phyloP scores from a whole-genome alignment of 1,140 invertebrate species.

The Sinella curviseta region DNA sequence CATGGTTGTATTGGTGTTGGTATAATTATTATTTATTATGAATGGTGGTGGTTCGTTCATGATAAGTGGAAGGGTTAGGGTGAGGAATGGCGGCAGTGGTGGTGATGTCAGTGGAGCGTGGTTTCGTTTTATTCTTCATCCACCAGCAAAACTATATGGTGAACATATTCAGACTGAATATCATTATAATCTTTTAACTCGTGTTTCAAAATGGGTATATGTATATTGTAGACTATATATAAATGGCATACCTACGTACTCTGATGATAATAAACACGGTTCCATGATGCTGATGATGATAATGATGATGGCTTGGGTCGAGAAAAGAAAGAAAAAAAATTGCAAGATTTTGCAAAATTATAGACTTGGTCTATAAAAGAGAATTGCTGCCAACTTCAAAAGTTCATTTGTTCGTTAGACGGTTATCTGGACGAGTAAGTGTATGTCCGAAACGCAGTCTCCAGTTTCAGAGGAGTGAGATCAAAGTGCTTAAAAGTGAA shows the following conservation, averaged over 20 bases:
- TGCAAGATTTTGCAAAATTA: constrained; percentile 12
- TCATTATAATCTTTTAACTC: too few relatives aligned
- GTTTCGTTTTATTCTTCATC: background rate
- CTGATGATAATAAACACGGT: background rate
- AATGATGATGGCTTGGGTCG: background rate
- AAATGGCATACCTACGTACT: too few relatives aligned
- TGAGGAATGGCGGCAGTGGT: background rate
- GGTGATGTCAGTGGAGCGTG: constrained; percentile 10
- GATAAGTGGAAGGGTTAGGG: background rate
- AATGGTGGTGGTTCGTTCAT: background rate
- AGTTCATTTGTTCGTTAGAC: constrained; percentile 17
- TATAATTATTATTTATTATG: constrained; percentile 1
- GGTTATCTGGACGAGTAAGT: background rate
- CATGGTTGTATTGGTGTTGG: too few relatives aligned
- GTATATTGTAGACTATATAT: too few relatives aligned
- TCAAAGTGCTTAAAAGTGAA: background rate
- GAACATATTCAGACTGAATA: too few relatives aligned
- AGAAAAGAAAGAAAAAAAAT: background rate
- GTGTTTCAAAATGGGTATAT: too few relatives aligned
- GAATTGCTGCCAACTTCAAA: background rate
- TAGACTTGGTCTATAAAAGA: constrained; percentile 7
- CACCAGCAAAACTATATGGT: background rate
- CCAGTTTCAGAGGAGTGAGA: background rate
- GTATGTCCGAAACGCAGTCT: background rate
- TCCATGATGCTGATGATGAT: too few relatives aligned